Evolutionary conservation across 53 echinoderm and acorn worm species (phyloP).

Genomic region (Holothuria scabra): DNA sequence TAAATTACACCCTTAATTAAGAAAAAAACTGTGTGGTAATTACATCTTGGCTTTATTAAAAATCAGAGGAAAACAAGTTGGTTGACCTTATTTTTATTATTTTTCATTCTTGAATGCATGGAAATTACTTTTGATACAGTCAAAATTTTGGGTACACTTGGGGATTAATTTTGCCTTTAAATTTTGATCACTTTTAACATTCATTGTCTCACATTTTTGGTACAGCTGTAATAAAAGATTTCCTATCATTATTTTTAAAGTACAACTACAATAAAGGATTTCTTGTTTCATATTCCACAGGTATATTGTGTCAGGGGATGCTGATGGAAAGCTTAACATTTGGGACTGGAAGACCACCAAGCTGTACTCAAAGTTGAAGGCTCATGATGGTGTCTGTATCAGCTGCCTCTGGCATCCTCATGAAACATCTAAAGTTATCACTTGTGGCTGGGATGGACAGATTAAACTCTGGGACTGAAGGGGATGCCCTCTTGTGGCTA

Average conservation of each 20-base stretch:
- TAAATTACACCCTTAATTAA: too few species aligned
- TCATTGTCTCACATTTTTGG: neutral
- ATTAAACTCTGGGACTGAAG: constrained; percentile 97
- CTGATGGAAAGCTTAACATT: constrained; percentile 94
- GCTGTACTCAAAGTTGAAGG: constrained; percentile 88
- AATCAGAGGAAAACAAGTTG: too few species aligned
- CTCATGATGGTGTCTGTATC: constrained; percentile 96
- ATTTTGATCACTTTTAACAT: too few species aligned
- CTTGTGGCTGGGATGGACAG: constrained; percentile 97
- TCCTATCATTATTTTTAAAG: neutral
- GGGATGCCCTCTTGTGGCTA: neutral
- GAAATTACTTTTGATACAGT: too few species aligned
- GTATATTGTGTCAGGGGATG: constrained; percentile 95
- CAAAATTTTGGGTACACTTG: too few species aligned
- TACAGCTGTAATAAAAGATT: neutral
- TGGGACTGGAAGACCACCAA: constrained; percentile 99
- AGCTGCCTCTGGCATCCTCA: constrained; percentile 98
- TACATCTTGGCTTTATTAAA: too few species aligned
- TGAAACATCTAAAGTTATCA: constrained; percentile 97
- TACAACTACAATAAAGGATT: too few species aligned
- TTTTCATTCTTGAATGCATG: too few species aligned
- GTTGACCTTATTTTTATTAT: too few species aligned
- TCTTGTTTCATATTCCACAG: too few species aligned
- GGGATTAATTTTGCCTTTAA: too few species aligned
- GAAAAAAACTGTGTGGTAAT: too few species aligned